Conservation (phyloP, 1,140 invertebrate genomes). For the Holcopasites calliopsidis region DNA sequence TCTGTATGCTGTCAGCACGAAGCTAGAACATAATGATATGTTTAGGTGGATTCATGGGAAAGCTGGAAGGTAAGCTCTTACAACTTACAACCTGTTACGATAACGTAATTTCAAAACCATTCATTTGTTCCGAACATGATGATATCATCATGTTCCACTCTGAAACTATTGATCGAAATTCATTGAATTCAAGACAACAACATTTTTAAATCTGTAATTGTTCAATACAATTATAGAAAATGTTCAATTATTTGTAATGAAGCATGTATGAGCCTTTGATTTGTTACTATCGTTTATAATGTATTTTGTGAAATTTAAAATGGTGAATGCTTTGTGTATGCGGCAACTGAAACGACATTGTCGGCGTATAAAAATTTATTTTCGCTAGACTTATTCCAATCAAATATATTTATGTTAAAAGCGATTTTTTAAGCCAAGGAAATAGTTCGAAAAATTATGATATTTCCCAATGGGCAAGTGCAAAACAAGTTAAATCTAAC, state of each 20-base stretch:
- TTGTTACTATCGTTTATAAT: too few species aligned
- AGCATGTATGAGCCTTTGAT: too few species aligned
- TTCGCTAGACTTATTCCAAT: background rate
- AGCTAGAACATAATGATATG: too few species aligned
- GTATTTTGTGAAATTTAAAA: too few species aligned
- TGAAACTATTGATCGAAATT: background rate
- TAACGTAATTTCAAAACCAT: conserved; percentile 6
- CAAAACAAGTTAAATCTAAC: background rate
- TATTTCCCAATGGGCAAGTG: background rate
- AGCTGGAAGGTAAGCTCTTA: background rate
- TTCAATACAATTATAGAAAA: background rate
- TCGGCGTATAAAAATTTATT: background rate
- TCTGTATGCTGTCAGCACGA: background rate
- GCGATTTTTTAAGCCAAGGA: background rate
- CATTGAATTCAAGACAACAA: background rate
- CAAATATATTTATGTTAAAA: background rate
- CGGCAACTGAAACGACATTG: conserved; percentile 1
- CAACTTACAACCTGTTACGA: background rate
- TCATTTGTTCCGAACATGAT: background rate
- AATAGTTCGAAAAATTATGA: background rate
- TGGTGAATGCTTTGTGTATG: too few species aligned
- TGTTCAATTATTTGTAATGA: background rate
- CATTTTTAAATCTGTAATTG: background rate
- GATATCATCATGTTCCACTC: background rate
- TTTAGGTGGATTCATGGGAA: background rate